Evolutionary conservation across 2,797 vertebrate genomes (phyloP), one percentile per base, ranked within the genome.

Genomic region (Aplochiton taeniatus): DNA sequence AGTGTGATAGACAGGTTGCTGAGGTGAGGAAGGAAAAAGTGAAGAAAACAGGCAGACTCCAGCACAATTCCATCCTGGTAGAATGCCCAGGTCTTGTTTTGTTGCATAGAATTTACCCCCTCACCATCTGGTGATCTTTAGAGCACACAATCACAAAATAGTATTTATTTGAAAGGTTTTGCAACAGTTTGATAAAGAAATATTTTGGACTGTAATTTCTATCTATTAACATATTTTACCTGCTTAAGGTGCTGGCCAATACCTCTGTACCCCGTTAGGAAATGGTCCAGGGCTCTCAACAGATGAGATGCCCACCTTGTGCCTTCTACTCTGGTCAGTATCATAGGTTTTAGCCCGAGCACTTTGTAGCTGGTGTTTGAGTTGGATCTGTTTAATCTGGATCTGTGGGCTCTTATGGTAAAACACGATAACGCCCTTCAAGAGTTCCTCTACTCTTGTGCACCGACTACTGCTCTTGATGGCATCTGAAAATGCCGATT

Each of bases 251-350:
- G 63, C n/a, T 20, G 14, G 16, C 11, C 12, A 19, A 65, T 3
- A 41, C 44, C 44, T 12, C 41, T 14, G 31, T 58, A 66, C 12
- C 55, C 55, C 42, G 17, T 66, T 4, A 58, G 31, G 12, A 58
- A 66, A n/a, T 66, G 55, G 19, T 58, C 55, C 19, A 4, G 0
- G 20, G 64, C 64, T 20, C 56, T 58, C 20, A 58, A 12, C 11
- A 66, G 47, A 47, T 66, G 56, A 31, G 54, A 58, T 7, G 58
- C 55, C 55, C 54, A 66, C 47, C 55, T 48, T 1, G 64, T 66
- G 49, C 49, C 49, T 17, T 13, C 42, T 31, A 31, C 31, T 31
- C 31, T 31, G 31, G 31, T 31, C 6, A 6, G 31, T 31, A 2
- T 31, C 31, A 31, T 31, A 31, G 31, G 31, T 31, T 31, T 31